A percentile compares a stretch with the other conserved stretches of the same genome.
Evolutionary conservation across 2,888 invertebrate species (phyloP).

Genomic region (Acanthosepion lycidas): DNA sequence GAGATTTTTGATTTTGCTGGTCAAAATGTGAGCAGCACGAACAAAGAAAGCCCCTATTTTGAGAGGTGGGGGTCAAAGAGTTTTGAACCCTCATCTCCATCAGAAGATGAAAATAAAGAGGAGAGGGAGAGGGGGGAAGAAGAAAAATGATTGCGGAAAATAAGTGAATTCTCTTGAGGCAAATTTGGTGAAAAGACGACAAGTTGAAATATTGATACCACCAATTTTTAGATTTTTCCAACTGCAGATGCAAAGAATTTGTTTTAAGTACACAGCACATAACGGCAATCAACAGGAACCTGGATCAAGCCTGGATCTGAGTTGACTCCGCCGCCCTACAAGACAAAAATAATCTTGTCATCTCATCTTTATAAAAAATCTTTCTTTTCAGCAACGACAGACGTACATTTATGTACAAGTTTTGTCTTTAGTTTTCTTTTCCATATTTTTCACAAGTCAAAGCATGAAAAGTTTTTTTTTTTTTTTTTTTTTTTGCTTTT

Average conservation of each 20-base stretch:
- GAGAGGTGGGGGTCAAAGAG: no score
- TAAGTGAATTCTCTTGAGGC: not conserved
- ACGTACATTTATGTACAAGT: not conserved
- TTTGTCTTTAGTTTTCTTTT: not conserved
- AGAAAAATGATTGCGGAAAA: not conserved
- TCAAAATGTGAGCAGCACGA: no score
- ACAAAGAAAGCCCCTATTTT: no score
- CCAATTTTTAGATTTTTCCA: constrained; percentile 42
- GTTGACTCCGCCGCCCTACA: constrained; percentile 46
- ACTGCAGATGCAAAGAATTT: constrained; percentile 42
- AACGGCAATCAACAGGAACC: constrained; percentile 47
- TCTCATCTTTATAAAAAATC: constrained; percentile 5
- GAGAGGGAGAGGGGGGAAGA: not conserved
- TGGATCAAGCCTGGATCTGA: constrained; percentile 45
- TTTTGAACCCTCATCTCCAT: no score
- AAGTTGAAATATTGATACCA: constrained; percentile 44
- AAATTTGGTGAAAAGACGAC: not conserved
- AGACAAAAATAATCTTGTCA: constrained; percentile 38
- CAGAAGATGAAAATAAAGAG: not conserved
- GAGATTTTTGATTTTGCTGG: no score
- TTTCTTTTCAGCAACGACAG: constrained; percentile 1
- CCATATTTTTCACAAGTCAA: not conserved
- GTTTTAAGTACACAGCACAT: not conserved
- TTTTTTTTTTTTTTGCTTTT: not conserved
- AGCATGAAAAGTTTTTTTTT: not conserved